Evolutionary conservation across 2,888 invertebrate genomes (phyloP).

Genomic region (Limenitis camilla): DNA sequence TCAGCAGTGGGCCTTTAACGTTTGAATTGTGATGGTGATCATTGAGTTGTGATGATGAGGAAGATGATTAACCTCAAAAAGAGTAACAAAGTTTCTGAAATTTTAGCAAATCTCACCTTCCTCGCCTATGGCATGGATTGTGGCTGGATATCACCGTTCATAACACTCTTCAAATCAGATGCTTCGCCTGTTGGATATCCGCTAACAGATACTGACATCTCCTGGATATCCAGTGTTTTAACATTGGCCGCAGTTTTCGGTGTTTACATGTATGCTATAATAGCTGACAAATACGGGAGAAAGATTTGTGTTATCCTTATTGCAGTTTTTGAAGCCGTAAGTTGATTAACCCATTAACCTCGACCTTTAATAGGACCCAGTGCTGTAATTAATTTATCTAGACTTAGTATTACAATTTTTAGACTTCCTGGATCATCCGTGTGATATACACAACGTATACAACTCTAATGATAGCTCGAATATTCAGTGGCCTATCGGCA

Average conservation of each 20-base stretch:
- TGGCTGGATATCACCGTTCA: constrained; percentile 58
- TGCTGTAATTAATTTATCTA: background rate
- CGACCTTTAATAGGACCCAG: background rate
- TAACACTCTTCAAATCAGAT: constrained; percentile 42
- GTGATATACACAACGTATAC: background rate
- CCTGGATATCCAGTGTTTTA: constrained; percentile 54
- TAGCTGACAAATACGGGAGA: constrained; percentile 56
- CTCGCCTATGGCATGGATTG: constrained; percentile 48
- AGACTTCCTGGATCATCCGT: constrained; percentile 9
- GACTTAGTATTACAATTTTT: background rate
- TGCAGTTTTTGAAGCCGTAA: constrained; percentile 58
- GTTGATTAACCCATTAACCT: constrained; percentile 22
- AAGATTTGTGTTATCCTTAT: constrained; percentile 53
- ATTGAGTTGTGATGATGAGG: too few species aligned
- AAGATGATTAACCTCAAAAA: too few species aligned
- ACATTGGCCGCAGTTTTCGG: constrained; percentile 49
- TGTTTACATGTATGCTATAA: constrained; percentile 47
- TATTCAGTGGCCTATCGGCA: background rate
- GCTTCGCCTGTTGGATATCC: constrained; percentile 37
- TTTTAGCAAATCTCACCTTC: constrained; percentile 50
- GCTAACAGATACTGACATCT: constrained; percentile 40
- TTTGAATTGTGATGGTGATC: too few species aligned
- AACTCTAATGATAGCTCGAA: constrained; percentile 4
- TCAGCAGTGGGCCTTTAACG: too few species aligned
- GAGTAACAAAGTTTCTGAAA: background rate